A percentile compares a stretch with the other conserved stretches of the same genome.
Evolutionary conservation across 23 tunicate species (phyloP).

Genomic region (Ciona savignyi): DNA sequence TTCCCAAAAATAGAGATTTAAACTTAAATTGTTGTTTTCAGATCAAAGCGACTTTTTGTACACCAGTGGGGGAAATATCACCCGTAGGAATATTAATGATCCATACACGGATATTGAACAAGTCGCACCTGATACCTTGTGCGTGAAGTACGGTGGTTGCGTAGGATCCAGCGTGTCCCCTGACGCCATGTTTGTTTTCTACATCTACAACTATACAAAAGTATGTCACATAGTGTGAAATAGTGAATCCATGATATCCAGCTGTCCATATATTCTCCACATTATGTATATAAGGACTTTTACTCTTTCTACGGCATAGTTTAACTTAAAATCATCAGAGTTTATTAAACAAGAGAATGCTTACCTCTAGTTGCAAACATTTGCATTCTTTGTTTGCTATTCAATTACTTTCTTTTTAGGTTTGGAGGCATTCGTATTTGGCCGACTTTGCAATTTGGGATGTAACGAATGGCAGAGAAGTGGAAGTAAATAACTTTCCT

Average conservation of each 20-base stretch:
- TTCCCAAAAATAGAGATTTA: no score
- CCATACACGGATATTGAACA: conserved; percentile 8
- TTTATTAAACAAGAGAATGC: no score
- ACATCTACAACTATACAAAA: conserved; percentile 39
- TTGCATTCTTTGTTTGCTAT: no score
- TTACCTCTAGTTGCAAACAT: no score
- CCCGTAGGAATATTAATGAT: conserved; percentile 6
- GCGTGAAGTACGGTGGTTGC: conserved; percentile 4
- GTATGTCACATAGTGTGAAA: no score
- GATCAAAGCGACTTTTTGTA: conserved; percentile 33
- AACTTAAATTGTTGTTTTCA: background rate
- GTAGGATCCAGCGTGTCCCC: conserved; percentile 47
- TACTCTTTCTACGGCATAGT: no score
- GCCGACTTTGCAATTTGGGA: conserved; percentile 59
- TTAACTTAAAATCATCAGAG: no score
- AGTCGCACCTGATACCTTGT: conserved; percentile 9
- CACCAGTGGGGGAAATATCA: conserved; percentile 8
- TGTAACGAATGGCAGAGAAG: conserved; percentile 12
- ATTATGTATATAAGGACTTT: no score
- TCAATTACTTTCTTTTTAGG: conserved; percentile 41
- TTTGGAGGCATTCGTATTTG: conserved; percentile 90
- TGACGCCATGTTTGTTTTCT: conserved; percentile 39
- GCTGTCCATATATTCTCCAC: no score
- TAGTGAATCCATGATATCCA: no score
- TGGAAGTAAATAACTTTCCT: conserved; percentile 13